Conservation (phyloP, 2,113 vertebrate genomes). For the Nothocercus nigrocapillus region DNA sequence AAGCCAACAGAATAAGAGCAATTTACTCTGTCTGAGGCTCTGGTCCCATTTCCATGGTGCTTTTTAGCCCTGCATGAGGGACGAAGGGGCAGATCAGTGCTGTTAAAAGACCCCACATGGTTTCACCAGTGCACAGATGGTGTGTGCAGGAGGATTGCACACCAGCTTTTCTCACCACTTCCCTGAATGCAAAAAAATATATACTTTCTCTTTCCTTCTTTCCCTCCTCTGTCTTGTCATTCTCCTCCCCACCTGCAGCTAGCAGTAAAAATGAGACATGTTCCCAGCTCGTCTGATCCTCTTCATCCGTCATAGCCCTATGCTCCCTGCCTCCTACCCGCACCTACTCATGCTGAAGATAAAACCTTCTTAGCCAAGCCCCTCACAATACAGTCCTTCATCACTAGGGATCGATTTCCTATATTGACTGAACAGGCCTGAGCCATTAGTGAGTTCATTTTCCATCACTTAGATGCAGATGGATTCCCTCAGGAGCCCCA, state of each 20-base stretch:
- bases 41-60: neutral
- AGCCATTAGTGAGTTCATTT: conserved; percentile 72
- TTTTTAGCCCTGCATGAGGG: neutral
- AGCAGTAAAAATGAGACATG: neutral
- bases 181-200: neutral
- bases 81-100: neutral
- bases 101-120: accelerated
- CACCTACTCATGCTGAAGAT: neutral
- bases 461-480: conserved; percentile 63
- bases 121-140: neutral
- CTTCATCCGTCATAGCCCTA: neutral
- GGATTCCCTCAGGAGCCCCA: conserved; percentile 39
- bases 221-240: neutral
- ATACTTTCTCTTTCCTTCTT: neutral
- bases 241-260: neutral
- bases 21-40: conserved; percentile 5
- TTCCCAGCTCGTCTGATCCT: neutral
- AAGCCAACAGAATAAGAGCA: neutral
- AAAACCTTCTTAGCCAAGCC: conserved; percentile 30
- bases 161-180: neutral
- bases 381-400: conserved; percentile 47
- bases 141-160: neutral
- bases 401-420: conserved; percentile 58
- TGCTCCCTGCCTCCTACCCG: neutral
- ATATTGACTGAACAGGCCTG: conserved; percentile 28